phyloP scores from a whole-genome alignment of 2,113 vertebrate genomes.

The Cynopterus brachyotis region DNA sequence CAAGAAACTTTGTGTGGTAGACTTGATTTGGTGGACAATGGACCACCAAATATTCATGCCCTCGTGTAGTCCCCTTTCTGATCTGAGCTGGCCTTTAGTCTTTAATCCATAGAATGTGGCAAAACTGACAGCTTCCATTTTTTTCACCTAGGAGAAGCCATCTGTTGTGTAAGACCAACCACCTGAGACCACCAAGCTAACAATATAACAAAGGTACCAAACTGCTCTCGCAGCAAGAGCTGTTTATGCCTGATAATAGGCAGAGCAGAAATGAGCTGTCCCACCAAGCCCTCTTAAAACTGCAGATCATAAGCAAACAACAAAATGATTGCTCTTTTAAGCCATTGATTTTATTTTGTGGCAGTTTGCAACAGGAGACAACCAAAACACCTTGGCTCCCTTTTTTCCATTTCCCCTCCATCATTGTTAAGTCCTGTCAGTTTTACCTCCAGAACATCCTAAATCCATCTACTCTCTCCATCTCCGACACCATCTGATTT shows the following conservation, averaged over 20 bases:
- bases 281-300: not conserved
- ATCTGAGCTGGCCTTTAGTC: not conserved
- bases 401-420: not conserved
- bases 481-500: not conserved
- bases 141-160: not conserved
- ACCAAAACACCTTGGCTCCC: not conserved
- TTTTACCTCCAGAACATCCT: constrained; percentile 1
- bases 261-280: not conserved
- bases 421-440: not conserved
- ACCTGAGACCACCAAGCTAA: not conserved
- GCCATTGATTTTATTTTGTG: not conserved
- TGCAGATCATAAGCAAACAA: not conserved
- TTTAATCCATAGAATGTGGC: not conserved
- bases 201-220: not conserved
- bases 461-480: not conserved
- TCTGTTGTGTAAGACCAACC: not conserved
- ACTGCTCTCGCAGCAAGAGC: not conserved
- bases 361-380: not conserved
- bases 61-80: not conserved
- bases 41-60: not conserved
- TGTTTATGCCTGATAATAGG: not conserved
- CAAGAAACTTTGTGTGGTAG: not conserved
- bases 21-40: not conserved
- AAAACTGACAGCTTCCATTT: constrained; percentile 18
- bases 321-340: not conserved